A percentile compares a stretch with the other conserved stretches of the same genome.
These are phyloP conservation scores for Lerista edwardsae DNA, from an alignment of 2,797 vertebrate genomes.

Conservation along the genomic window DNA sequence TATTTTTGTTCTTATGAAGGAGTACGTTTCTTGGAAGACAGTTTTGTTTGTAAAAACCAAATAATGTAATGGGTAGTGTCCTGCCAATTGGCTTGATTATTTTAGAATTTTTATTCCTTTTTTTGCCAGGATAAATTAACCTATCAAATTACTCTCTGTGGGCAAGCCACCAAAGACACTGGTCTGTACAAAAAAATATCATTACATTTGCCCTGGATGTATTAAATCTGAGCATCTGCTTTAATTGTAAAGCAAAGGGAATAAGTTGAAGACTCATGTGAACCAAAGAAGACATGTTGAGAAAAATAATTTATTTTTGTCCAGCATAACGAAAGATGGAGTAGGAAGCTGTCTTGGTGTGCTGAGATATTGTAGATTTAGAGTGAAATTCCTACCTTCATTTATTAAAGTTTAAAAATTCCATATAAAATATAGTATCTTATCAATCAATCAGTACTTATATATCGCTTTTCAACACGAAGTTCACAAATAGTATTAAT, in stretches of 20 bases:
- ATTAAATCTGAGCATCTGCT: constrained; percentile 28
- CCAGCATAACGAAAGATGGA: constrained; percentile 18
- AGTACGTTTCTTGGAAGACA: not conserved
- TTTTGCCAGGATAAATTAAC: not conserved
- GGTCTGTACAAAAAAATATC: not conserved
- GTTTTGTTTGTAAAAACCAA: not conserved
- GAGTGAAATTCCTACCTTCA: not conserved
- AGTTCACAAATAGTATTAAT: too few species aligned
- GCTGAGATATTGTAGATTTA: not conserved
- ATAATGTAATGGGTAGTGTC: not conserved
- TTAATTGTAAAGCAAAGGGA: constrained; percentile 27
- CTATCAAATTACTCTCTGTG: not conserved
- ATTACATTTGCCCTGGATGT: not conserved
- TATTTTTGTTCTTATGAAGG: not conserved
- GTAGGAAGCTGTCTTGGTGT: constrained; percentile 19
- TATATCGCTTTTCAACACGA: too few species aligned
- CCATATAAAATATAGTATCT: too few species aligned
- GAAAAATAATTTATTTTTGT: constrained; percentile 18
- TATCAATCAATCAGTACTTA: too few species aligned
- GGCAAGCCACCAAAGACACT: not conserved
- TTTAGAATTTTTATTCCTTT: not conserved
- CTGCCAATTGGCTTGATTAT: not conserved
- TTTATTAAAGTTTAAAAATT: not conserved
- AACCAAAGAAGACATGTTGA: not conserved
- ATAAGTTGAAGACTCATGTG: constrained; percentile 10